phyloP scores from a whole-genome alignment of 2,797 vertebrate genomes.

The Phrynocephalus vlangalii region DNA sequence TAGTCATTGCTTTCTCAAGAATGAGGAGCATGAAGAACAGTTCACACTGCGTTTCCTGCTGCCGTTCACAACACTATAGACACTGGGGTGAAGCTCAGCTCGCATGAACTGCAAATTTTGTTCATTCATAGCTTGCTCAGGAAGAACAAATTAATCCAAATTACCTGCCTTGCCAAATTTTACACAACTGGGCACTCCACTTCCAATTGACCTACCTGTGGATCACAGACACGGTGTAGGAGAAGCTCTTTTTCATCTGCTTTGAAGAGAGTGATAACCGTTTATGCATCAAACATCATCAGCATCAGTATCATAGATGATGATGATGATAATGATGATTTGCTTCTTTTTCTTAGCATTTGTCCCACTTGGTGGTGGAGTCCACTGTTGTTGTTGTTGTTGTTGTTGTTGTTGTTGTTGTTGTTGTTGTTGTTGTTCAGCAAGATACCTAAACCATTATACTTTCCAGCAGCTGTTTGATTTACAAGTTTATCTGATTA shows the following conservation, averaged over 20 bases:
- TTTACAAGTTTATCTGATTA: background rate
- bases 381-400: too few species aligned
- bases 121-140: background rate
- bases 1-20: background rate
- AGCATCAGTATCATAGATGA: too few species aligned
- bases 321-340: too few species aligned
- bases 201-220: too few species aligned
- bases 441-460: too few species aligned
- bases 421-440: too few species aligned
- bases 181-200: background rate
- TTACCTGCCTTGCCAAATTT: background rate
- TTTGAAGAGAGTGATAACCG: background rate
- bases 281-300: background rate
- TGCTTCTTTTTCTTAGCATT: too few species aligned
- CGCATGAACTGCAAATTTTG: background rate
- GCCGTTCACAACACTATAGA: background rate
- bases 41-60: background rate
- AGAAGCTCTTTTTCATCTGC: background rate
- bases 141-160: constrained; percentile 3
- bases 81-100: background rate
- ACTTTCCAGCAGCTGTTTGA: background rate
- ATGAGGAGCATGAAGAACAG: background rate
- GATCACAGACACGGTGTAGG: background rate
- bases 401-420: too few species aligned
- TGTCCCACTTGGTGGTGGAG: too few species aligned